These are phyloP conservation scores for Macrobrachium rosenbergii DNA, from an alignment of 1,140 invertebrate genomes.

Conservation along the genomic window DNA sequence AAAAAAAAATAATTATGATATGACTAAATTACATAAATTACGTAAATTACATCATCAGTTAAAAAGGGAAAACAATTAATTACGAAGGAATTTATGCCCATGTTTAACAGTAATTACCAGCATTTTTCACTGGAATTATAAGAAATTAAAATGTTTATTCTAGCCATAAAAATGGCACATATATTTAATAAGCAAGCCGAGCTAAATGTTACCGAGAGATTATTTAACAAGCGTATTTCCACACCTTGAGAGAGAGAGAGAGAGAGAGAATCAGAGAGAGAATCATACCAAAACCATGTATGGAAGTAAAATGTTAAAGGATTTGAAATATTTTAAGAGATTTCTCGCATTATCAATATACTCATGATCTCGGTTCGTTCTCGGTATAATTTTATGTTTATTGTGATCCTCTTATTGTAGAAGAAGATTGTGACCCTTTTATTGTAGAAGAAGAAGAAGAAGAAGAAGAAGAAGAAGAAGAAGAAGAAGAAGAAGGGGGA, in stretches of 20 bases:
- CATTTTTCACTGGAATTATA: background rate
- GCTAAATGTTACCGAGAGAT: background rate
- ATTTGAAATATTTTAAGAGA: no score
- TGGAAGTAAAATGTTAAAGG: background rate
- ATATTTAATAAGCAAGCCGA: background rate
- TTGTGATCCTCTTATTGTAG: no score
- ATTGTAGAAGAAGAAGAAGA: no score
- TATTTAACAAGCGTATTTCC: background rate
- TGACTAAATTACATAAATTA: no score
- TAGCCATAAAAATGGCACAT: background rate
- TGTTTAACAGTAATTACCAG: background rate
- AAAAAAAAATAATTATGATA: background rate
- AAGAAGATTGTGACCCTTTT: no score
- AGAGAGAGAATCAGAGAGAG: conserved; percentile 6
- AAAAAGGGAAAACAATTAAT: background rate
- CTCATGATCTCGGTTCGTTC: no score
- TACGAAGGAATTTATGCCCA: background rate
- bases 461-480: no score
- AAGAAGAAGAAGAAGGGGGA: no score
- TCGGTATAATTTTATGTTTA: no score
- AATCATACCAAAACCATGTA: background rate
- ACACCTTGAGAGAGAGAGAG: conserved; percentile 13
- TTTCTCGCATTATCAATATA: no score
- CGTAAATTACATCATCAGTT: no score
- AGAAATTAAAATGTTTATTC: background rate